Conservation (phyloP, 1,140 invertebrate genomes). For the Drosophila tsacasi region DNA sequence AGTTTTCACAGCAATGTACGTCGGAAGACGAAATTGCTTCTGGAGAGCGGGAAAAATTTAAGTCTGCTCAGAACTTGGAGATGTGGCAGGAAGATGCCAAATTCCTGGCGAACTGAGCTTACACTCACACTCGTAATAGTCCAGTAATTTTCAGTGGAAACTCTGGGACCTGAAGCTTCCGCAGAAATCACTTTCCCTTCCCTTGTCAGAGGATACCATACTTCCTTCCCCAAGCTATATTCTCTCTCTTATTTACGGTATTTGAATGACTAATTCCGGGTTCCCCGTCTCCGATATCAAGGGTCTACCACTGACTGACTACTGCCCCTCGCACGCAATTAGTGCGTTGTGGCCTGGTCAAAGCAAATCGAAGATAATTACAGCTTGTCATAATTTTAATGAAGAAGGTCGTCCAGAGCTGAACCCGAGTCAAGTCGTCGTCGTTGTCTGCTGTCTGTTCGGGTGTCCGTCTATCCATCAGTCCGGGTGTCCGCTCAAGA, state of each 20-base stretch:
- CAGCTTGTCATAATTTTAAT: conserved; percentile 84
- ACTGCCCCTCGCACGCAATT: conserved; percentile 68
- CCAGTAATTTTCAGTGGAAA: neutral
- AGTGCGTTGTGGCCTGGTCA: conserved; percentile 64
- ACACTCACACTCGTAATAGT: neutral
- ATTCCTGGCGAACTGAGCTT: neutral
- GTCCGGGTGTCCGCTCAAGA: neutral
- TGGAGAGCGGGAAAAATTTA: conserved; percentile 19
- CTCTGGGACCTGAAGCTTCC: neutral
- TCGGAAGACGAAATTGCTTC: conserved; percentile 39
- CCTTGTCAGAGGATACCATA: neutral
- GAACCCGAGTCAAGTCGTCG: conserved; percentile 47
- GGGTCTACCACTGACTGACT: conserved; percentile 16
- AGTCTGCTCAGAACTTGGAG: conserved; percentile 4
- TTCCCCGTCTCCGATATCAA: conserved; percentile 34
- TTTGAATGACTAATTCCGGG: conserved; percentile 48
- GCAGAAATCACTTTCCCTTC: neutral
- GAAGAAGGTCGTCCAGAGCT: conserved; percentile 73
- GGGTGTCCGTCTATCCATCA: neutral
- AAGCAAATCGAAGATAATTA: conserved; percentile 84
- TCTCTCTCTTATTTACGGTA: neutral
- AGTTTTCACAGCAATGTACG: conserved; percentile 67
- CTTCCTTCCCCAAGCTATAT: neutral
- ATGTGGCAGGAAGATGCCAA: conserved; percentile 21
- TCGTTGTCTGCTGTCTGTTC: conserved; percentile 3